Conservation (phyloP, 2,888 invertebrate genomes). For the Coenonympha glycerion region DNA sequence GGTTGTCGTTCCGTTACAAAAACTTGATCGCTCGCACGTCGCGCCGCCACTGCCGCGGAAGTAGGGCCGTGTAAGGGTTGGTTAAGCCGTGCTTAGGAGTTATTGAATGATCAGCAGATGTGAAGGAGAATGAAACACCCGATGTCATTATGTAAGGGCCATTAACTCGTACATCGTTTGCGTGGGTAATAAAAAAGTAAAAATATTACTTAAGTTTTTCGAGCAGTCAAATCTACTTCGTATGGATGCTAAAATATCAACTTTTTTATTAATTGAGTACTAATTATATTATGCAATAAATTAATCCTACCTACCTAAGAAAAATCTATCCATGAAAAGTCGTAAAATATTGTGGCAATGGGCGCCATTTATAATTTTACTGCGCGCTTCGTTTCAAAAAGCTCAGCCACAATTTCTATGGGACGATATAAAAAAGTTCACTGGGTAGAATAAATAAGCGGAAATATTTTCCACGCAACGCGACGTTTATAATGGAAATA, state of each 20-base stretch:
- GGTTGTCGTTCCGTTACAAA: slow-evolving; percentile 52
- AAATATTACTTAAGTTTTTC: not conserved
- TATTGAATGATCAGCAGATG: slow-evolving; percentile 54
- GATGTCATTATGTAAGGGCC: slow-evolving; percentile 14
- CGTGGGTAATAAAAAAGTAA: not conserved
- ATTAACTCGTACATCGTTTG: slow-evolving; percentile 10
- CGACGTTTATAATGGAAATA: not conserved
- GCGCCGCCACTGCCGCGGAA: slow-evolving; percentile 61
- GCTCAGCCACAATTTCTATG: not conserved
- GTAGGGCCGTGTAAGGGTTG: slow-evolving; percentile 65
- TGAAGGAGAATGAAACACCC: slow-evolving; percentile 17
- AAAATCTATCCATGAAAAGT: too few species aligned
- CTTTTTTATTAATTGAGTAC: too few species aligned
- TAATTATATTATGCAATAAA: too few species aligned
- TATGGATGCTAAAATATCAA: too few species aligned
- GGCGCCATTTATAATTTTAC: too few species aligned
- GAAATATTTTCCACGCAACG: slow-evolving; percentile 1
- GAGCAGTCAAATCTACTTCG: not conserved
- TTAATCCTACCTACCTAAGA: too few species aligned
- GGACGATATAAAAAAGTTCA: too few species aligned
- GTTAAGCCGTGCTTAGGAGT: slow-evolving; percentile 43
- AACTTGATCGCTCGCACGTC: slow-evolving; percentile 46
- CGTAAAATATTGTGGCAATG: too few species aligned
- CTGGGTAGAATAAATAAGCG: not conserved
- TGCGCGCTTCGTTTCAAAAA: not conserved